Evolutionary conservation across 2,113 vertebrate species (phyloP), one percentile per base, ranked within the genome.

Genomic region (Glareola pratincola): DNA sequence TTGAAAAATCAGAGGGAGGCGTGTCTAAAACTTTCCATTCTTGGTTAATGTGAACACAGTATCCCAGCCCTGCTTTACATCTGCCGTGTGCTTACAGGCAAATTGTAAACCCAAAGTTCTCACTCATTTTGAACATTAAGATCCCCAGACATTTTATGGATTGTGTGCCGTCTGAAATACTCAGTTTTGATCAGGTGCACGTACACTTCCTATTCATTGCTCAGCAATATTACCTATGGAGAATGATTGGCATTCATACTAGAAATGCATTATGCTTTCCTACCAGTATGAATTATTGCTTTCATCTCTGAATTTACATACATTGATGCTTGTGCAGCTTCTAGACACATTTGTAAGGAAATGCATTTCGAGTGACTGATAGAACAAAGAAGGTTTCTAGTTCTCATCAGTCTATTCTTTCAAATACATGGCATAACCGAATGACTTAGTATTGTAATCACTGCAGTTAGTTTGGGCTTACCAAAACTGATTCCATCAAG

Each of bases 231-330:
- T 85, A 68, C 84, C 81, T 91, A 88, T 94, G 74, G 74, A 66
- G 57, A 39, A 68, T 85, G 94, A 91, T 53, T 95, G 66, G 21
- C 95, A 95, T 87, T 85, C 74, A 14, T 53, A 45, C 56, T 57
- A 60, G 87, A 89, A 91, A 91, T 62, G 66, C 81, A 68, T 96
- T 90, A n/a, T 95, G 85, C 87, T 95, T 97, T 92, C 53, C 73
- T 76, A 73, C 69, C 48, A 45, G 50, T 34, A 43, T 60, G 94
- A 94, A 85, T 95, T 95, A 94, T 66, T 96, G 84, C 86, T 94
- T 97, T 96, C 76, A 90, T 91, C 84, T 91, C 80, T 82, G 66
- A 87, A 96, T 94, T 95, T 92, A 82, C 92, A 90, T 87, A 85
- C 71, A 92, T 48, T 82, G 77, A 69, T 90, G 69, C 81, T 92